Evolutionary conservation across 2,113 vertebrate species (phyloP), one percentile per base, ranked within the genome.

Genomic region (Toxotes jaculatrix): DNA sequence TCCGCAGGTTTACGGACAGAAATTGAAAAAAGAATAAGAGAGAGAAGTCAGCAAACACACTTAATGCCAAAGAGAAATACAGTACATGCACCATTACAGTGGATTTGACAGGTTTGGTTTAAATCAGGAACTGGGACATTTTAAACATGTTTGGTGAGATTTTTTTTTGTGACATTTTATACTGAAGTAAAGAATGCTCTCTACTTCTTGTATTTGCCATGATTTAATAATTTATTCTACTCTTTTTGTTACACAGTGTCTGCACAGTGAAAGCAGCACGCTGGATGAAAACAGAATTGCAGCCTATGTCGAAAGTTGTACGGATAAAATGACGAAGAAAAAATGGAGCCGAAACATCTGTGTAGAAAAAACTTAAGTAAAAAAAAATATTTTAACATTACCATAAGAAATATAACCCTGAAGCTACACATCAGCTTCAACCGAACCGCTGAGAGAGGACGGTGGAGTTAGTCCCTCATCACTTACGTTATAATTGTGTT

Each of bases 1-100:
- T 65, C 38, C 40, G 63, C 76, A 79, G 59, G 79, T 16, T 71
- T 75, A 55, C 42, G 56, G 32, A 45, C 23, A 75, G 7, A 79
- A 79, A 82, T 67, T 16, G 4, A 8, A 53, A 62, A 77, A 71
- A 42, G 1, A 47, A 53, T 53, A 57, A 62, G 77, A 16, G 57
- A 27, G 7, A 36, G 7, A 53, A 38, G 40, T 56, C 60, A 72
- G 55, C 53, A 53, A 81, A 76, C 51, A 60, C 13, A 51, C 49
- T 8, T 21, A 42, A 66, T 21, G 67, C 40, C 45, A 27, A 55
- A 3, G 31, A 74, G 43, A 71, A 36, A 67, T 59, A 13, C 53
- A 55, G n/a, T 12, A 4, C n/a, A 38, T 51, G 0, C 47, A 1
- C 11, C 13, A 68, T 12, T 12, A 14, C 36, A 43, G 16, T 12